Evolutionary conservation across 2,113 vertebrate species (phyloP).

Genomic region (Clarias batrachus): DNA sequence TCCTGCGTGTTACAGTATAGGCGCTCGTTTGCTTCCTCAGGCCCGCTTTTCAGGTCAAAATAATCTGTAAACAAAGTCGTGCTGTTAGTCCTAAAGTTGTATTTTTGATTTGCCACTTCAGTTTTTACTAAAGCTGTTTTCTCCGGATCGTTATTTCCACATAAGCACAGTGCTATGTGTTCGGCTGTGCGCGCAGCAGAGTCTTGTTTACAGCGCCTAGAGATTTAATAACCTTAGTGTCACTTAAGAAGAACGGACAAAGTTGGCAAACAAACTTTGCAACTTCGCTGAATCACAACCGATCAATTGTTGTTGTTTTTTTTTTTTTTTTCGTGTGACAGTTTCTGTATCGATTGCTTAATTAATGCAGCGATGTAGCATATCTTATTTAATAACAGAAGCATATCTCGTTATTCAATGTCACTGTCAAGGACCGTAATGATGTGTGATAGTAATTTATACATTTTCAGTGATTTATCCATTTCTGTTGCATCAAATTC

Average conservation of each 20-base stretch:
- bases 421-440: conserved; percentile 58
- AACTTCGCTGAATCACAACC: conserved; percentile 65
- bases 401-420: conserved; percentile 64
- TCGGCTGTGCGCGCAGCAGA: background rate
- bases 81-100: conserved; percentile 18
- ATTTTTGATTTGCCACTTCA: conserved; percentile 10
- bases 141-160: conserved; percentile 13
- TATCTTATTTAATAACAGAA: conserved; percentile 68
- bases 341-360: conserved; percentile 65
- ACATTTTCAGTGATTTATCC: conserved; percentile 53
- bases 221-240: conserved; percentile 27
- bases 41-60: conserved; percentile 31
- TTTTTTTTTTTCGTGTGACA: conserved; percentile 49
- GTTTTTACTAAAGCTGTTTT: background rate
- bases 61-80: conserved; percentile 27
- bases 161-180: background rate
- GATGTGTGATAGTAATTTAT: conserved; percentile 58
- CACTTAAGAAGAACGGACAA: conserved; percentile 47
- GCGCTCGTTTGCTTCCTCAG: conserved; percentile 34
- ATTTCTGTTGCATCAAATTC: conserved; percentile 44
- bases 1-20: conserved; percentile 25
- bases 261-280: conserved; percentile 58
- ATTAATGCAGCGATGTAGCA: conserved; percentile 66
- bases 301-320: conserved; percentile 72
- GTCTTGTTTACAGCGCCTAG: conserved; percentile 14